phyloP scores from a whole-genome alignment of 2,113 vertebrate species.

The Irena cyanogastra region DNA sequence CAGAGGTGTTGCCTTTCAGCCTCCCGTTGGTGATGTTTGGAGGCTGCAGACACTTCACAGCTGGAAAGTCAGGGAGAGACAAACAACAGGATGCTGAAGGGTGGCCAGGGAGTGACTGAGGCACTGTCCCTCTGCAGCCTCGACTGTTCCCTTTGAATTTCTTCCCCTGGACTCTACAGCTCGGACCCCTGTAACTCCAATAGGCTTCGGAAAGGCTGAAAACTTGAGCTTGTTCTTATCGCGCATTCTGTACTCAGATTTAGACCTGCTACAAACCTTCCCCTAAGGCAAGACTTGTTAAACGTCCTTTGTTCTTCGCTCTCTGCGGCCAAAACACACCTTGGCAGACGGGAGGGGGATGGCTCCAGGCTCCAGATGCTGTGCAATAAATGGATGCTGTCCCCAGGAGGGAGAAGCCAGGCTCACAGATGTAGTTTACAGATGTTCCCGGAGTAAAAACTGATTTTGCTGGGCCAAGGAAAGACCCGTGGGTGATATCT shows the following conservation, averaged over 20 bases:
- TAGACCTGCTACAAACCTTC: background rate
- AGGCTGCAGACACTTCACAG: slow-evolving; percentile 28
- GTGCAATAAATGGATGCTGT: slow-evolving; percentile 11
- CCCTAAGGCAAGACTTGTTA: background rate
- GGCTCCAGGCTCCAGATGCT: slow-evolving; percentile 42
- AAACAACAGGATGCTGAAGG: background rate
- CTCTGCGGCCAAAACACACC: background rate
- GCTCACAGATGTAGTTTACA: slow-evolving; percentile 36
- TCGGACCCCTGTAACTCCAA: background rate
- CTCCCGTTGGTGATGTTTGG: slow-evolving; percentile 24
- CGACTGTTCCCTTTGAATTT: background rate
- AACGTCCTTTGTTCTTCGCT: background rate
- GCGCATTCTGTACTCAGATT: background rate
- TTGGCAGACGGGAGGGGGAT: background rate
- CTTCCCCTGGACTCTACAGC: background rate
- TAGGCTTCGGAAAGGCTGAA: background rate
- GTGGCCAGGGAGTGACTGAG: background rate
- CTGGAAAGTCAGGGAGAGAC: background rate
- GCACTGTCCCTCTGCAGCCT: background rate
- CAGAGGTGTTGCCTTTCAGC: background rate
- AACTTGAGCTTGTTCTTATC: background rate
- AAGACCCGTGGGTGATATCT: background rate
- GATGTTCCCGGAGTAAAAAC: background rate
- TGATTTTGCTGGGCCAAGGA: background rate
- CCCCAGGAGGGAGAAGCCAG: slow-evolving; percentile 31